Evolutionary conservation across 1,140 invertebrate species (phyloP), one percentile per base, ranked within the genome.

Genomic region (Grapholita molesta): DNA sequence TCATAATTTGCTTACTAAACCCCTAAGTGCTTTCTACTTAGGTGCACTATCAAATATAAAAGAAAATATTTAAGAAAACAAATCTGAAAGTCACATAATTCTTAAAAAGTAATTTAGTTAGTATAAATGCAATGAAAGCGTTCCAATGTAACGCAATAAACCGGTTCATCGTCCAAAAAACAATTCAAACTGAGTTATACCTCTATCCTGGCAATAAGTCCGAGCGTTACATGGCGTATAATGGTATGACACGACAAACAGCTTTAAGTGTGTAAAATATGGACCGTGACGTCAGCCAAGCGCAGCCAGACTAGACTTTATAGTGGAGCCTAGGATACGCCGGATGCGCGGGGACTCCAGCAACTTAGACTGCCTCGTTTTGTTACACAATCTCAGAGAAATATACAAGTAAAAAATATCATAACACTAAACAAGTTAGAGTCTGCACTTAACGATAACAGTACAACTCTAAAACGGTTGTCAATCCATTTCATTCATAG

Each of bases 211-310:
- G 85, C 85, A 87, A 81, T 89, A 91, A 91, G 86, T 90, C 83
- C 72, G 75, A 73, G 81, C 83, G 78, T 85, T 91, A 91, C 89
- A 88, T 88, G 79, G 74, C 87, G 88, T 88, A 91, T 90, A 91
- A 91, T 91, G 82, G 88, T 90, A 88, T 88, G 85, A 91, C 88
- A 86, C 88, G 87, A 90, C 89, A 91, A 91, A 89, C 89, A 91
- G 86, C 88, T 91, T 90, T 89, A 91, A 90, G 86, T 89, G 85
- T 88, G 84, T 90, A 86, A 91, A 89, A 86, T 91, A 91, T 90
- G 83, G 86, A 78, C 82, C 75, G 73, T 85, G 84, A 84, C 84
- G 86, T 85, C 84, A 88, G 79, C 86, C 79, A 83, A 88, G 86
- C 86, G 82, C 74, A 78, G 74, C 80, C 73, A 82, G 85, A 80